These are phyloP conservation scores for Apantesis nais DNA, from an alignment of 2,888 invertebrate species.

Conservation along the genomic window DNA sequence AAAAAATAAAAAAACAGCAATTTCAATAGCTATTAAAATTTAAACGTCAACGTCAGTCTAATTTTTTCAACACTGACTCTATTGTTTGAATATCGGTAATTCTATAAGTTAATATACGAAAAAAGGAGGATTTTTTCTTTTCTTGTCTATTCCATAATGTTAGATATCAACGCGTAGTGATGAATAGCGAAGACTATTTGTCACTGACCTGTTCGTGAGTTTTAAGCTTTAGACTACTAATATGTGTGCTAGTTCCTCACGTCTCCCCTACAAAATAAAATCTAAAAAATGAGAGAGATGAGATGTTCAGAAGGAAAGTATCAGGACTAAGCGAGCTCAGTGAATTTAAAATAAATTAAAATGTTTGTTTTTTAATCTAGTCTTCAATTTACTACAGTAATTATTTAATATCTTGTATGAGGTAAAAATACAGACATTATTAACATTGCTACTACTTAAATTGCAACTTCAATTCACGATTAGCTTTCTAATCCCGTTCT, in stretches of 20 bases:
- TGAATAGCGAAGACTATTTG: too few species aligned
- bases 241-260: too few species aligned
- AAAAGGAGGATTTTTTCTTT: too few species aligned
- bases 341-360: too few species aligned
- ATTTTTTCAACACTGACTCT: neutral
- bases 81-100: neutral
- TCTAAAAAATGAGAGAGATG: too few species aligned
- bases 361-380: neutral
- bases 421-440: neutral
- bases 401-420: neutral
- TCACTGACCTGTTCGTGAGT: too few species aligned
- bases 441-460: neutral
- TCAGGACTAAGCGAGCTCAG: too few species aligned
- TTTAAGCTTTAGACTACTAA: too few species aligned
- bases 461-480: neutral
- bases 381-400: neutral
- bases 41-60: neutral
- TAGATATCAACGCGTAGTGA: too few species aligned
- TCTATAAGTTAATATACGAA: neutral
- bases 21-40: neutral
- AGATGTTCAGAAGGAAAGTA: too few species aligned
- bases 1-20: neutral
- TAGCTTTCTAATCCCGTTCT: conserved; percentile 53
- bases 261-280: too few species aligned
- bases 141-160: too few species aligned